Base-by-base conservation (phyloP, 2,888 invertebrate species). In the Andrena haemorrhoa region DNA sequence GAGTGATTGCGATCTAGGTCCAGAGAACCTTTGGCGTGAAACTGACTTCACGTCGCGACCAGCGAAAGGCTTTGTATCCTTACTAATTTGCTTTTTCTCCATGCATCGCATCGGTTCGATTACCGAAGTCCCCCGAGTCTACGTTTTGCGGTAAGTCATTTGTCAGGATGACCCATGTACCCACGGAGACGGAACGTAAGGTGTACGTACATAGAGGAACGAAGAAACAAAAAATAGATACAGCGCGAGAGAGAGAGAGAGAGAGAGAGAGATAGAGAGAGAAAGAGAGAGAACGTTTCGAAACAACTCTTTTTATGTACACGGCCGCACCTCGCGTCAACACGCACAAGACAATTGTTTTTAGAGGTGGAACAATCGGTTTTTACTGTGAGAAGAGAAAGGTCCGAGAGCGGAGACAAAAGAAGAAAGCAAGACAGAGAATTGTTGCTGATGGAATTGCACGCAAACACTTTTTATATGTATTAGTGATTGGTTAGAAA, bases 301-400 rank as follows among this genome's bases (percentile, higher is more conserved):
- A 76, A 75, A 84, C 65, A 63, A 61, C 29, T 82, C 35, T 31
- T 35, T 82, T 74, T 90, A 91, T 91, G 79, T 91, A 91, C 92
- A 92, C 88, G 87, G 91, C 91, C 92, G 92, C 93, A 92, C 91
- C 91, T 90, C 92, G 92, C 92, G 92, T 92, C 92, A 87, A 92
- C 91, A 90, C 92, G 90, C 91, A 86, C 89, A 83, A 89, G 86
- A 31, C 20, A 31, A 56, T 61, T 60, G 83, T 84, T 61, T 75
- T 74, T 58, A 76, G 51, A 79, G 56, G 53, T 49, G 72, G 80
- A 73, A 82, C 79, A 70, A 79, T 72, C 65, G 53, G 53, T 74
- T 73, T 68, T 60, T 77, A 68, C 64, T 63, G 75, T 69, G 69
- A 82, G 82, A 82, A 79, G 66, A 86, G 69, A 75, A 70, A 75